Evolutionary conservation across 2,113 vertebrate species (phyloP), one percentile per base, ranked within the genome.

Genomic region (Varanus komodoensis): DNA sequence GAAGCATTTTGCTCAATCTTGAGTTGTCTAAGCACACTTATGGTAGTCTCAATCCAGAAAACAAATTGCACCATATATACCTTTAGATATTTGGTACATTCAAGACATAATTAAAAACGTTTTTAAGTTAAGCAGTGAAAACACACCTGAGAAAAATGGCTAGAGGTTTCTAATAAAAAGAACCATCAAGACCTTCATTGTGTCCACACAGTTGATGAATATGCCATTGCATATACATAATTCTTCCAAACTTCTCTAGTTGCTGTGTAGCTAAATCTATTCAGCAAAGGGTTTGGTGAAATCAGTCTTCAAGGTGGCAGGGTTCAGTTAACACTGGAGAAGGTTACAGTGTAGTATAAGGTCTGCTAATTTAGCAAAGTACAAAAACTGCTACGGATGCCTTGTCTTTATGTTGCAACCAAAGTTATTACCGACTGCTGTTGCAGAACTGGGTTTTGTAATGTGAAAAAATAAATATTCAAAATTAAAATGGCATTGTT

Each of bases 241-340:
- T 4, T 52, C 84, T 27, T 79, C 82, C 90, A 32, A 84, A 44
- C 27, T 74, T 50, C 85, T 91, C 85, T 84, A 74, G 29, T 92
- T 14, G 73, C 81, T 29, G 6, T 87, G 88, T 69, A 19, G 84
- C 17, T 9, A 91, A 83, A 83, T 50, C 19, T 82, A 34, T 89
- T 83, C 34, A 75, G 88, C 91, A 86, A 8, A 6, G 84, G 15
- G 15, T 3, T 86, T 3, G 80, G 91, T 89, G 86, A 67, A 91
- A 91, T 81, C 89, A 82, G 86, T 34, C 25, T 85, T 14, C n/a
- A 81, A 69, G 21, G 93, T 38, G 87, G 73, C 77, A 82, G 44
- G 11, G 90, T 77, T 0, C 0, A 88, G 4, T 44, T 52, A 86
- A 54, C n/a, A 23, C 32, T 21, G n/a, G 38, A 32, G 8, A 64